phyloP scores from a whole-genome alignment of 1,140 invertebrate genomes.

The Oryzaephilus surinamensis region DNA sequence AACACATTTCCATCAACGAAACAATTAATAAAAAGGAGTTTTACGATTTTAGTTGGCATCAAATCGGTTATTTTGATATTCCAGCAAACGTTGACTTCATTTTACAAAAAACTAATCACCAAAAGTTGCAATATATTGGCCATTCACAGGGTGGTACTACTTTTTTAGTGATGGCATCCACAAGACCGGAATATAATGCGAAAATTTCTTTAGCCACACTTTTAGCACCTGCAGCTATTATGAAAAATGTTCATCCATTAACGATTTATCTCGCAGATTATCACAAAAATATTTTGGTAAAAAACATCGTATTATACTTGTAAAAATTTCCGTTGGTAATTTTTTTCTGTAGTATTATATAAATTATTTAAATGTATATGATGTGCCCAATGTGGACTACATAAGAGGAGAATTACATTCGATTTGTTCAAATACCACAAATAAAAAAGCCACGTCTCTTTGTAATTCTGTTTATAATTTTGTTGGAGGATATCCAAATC shows the following conservation, averaged over 20 bases:
- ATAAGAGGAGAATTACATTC: no score
- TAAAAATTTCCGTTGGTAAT: no score
- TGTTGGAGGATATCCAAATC: no score
- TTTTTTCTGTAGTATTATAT: no score
- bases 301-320: no score
- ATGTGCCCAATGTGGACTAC: no score
- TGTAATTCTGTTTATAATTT: no score
- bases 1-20: conserved; percentile 1
- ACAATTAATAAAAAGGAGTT: neutral
- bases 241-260: conserved; percentile 1
- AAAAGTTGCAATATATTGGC: conserved; percentile 43
- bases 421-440: no score
- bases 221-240: conserved; percentile 1
- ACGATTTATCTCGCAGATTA: no score
- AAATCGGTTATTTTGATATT: conserved; percentile 54
- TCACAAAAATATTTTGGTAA: no score
- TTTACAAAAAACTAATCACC: conserved; percentile 36
- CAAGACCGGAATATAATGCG: conserved; percentile 41
- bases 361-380: no score
- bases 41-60: conserved; percentile 49
- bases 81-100: conserved; percentile 50
- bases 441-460: no score
- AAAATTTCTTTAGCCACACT: conserved; percentile 35
- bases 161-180: conserved; percentile 42
- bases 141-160: conserved; percentile 48